These are phyloP conservation scores for Poecile atricapillus DNA, from an alignment of 2,113 vertebrate genomes.

Conservation along the genomic window DNA sequence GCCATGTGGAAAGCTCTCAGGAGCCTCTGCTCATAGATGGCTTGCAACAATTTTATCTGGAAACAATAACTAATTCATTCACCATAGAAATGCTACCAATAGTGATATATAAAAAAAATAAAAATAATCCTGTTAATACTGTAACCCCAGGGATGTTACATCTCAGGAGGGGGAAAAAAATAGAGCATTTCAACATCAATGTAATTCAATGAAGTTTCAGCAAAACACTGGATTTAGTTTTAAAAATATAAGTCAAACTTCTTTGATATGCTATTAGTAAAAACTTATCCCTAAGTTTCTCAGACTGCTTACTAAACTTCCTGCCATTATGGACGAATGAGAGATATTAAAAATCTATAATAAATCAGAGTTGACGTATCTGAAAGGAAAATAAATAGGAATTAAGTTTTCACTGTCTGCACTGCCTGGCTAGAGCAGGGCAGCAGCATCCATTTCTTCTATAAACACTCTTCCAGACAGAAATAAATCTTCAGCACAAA, in stretches of 20 bases:
- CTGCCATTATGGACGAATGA: background rate
- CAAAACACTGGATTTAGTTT: background rate
- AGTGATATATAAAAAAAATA: background rate
- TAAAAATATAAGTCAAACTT: background rate
- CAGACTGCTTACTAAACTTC: background rate
- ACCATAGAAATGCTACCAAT: background rate
- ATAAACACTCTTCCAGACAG: background rate
- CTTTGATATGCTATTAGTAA: background rate
- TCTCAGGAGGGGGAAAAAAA: accelerated
- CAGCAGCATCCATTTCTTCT: background rate
- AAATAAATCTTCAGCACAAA: background rate
- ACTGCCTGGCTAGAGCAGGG: background rate
- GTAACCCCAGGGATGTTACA: background rate
- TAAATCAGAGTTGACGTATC: background rate
- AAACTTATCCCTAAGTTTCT: background rate
- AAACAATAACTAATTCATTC: background rate
- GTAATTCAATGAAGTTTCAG: background rate
- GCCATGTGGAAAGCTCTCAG: background rate
- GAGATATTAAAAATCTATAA: background rate
- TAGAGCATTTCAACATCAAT: background rate
- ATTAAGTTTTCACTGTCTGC: background rate
- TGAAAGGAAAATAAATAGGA: background rate
- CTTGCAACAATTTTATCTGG: background rate
- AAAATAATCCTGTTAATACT: background rate
- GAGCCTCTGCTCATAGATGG: background rate